These are phyloP conservation scores for Phyto melanocephala DNA, from an alignment of 2,888 invertebrate genomes.

Conservation along the genomic window DNA sequence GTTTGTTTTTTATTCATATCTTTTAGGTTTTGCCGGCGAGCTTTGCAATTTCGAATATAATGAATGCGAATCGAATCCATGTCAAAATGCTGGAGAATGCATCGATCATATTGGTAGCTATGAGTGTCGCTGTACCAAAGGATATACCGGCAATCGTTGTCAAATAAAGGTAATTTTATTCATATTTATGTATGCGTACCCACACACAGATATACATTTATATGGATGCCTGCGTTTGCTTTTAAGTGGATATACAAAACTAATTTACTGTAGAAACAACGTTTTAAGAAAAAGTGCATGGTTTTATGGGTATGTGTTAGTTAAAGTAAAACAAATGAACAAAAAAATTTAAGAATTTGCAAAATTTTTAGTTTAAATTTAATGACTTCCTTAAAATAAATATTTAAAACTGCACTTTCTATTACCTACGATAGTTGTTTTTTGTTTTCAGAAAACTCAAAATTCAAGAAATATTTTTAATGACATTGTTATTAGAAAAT, in stretches of 20 bases:
- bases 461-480: too few species aligned
- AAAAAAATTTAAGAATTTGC: too few species aligned
- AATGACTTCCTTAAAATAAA: too few species aligned
- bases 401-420: too few species aligned
- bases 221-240: background rate
- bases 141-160: constrained; percentile 85
- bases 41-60: constrained; percentile 87
- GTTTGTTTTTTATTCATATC: constrained; percentile 17
- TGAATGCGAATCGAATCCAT: constrained; percentile 88
- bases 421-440: too few species aligned
- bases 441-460: too few species aligned
- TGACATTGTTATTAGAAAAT: too few species aligned
- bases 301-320: too few species aligned
- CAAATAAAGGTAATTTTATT: constrained; percentile 83
- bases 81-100: constrained; percentile 86
- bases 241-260: background rate
- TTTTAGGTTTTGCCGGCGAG: constrained; percentile 84
- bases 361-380: too few species aligned
- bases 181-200: background rate
- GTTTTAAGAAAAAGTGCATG: too few species aligned
- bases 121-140: constrained; percentile 84
- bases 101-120: constrained; percentile 86
- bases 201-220: background rate
- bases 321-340: too few species aligned
- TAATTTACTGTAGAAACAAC: constrained; percentile 1